Conservation (phyloP, 2,113 vertebrate species). For the Gobius niger region DNA sequence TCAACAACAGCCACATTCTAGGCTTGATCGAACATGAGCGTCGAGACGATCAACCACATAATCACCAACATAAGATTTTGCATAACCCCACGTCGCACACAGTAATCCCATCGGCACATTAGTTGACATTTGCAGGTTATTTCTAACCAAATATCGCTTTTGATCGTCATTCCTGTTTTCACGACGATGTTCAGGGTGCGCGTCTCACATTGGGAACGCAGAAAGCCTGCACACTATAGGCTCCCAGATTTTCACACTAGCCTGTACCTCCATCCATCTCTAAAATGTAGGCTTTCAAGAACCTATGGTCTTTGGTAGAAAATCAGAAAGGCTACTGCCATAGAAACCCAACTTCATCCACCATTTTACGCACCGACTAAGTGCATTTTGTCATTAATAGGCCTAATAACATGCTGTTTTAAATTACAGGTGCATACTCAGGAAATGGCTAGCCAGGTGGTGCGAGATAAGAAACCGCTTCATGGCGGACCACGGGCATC, state of each 20-base stretch:
- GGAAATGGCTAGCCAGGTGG: conserved; percentile 7
- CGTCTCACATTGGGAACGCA: conserved; percentile 61
- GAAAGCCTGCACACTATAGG: conserved; percentile 43
- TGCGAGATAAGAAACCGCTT: conserved; percentile 22
- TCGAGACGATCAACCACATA: conserved; percentile 24
- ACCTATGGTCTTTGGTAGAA: conserved; percentile 15
- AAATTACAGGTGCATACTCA: conserved; percentile 36
- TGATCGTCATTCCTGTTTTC: not conserved
- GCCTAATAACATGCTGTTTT: conserved; percentile 31
- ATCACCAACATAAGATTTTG: conserved; percentile 24
- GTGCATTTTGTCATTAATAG: conserved; percentile 5
- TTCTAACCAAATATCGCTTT: not conserved
- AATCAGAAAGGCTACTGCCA: conserved; percentile 20
- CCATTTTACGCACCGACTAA: not conserved
- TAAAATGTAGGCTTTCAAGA: conserved; percentile 43
- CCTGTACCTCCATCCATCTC: conserved; percentile 38
- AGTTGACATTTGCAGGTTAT: not conserved
- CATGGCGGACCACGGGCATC: conserved; percentile 38
- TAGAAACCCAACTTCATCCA: not conserved
- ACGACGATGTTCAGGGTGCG: not conserved
- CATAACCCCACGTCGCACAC: conserved; percentile 1
- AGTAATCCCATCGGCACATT: not conserved
- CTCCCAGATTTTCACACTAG: conserved; percentile 33
- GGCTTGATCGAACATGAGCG: conserved; percentile 22
- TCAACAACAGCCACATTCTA: not conserved